Conservation (phyloP, 2,888 invertebrate genomes). For the Euphydryas editha region DNA sequence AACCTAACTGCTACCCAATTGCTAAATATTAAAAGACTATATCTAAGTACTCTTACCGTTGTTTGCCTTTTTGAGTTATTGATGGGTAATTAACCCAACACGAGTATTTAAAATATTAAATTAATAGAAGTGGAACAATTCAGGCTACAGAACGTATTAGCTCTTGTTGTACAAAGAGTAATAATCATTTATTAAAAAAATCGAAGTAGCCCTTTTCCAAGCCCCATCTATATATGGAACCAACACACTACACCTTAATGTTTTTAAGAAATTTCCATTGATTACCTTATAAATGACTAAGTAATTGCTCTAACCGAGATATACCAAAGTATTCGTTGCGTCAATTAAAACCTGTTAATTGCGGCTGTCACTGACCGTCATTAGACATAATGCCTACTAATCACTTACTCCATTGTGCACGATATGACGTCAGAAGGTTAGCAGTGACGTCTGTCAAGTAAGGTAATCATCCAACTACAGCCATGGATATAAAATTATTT, state of each 20-base stretch:
- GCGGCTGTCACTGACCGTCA: constrained; percentile 27
- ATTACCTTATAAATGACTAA: constrained; percentile 8
- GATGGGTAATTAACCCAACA: too few relatives aligned
- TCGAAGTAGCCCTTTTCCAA: too few relatives aligned
- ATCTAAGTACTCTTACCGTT: too few relatives aligned
- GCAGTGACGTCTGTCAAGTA: constrained; percentile 31
- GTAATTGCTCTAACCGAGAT: neutral
- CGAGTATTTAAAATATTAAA: too few relatives aligned
- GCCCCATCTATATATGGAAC: neutral
- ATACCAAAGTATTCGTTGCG: constrained; percentile 10
- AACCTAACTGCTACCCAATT: too few relatives aligned
- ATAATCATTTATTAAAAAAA: too few relatives aligned
- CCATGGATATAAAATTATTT: neutral
- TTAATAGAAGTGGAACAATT: too few relatives aligned
- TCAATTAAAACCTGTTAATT: constrained; percentile 34
- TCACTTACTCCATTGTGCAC: constrained; percentile 30
- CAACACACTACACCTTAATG: neutral
- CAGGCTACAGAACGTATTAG: too few relatives aligned
- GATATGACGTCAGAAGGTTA: constrained; percentile 37
- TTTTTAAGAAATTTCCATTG: neutral
- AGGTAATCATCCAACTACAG: neutral
- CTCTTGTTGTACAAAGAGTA: too few relatives aligned
- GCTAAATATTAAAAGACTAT: too few relatives aligned
- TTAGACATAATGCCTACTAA: constrained; percentile 36
- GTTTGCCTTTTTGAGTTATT: too few relatives aligned